Evolutionary conservation across 2,113 vertebrate species (phyloP).

Genomic region (Struthio camelus): DNA sequence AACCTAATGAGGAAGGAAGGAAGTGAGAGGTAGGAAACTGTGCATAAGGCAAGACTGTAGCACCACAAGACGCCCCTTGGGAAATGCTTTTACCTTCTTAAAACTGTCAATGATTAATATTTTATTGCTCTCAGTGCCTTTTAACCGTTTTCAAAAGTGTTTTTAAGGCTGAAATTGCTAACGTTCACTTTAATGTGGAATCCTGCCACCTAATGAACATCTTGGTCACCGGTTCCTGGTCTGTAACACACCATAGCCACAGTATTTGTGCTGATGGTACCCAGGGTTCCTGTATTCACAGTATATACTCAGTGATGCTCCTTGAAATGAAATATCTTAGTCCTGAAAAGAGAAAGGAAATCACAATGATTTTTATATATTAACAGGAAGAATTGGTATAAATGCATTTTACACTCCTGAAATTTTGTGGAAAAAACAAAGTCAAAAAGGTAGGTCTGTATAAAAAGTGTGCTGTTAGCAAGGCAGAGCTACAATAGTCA

Average conservation of each 20-base stretch:
- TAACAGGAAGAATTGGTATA: background rate
- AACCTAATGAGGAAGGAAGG: constrained; percentile 78
- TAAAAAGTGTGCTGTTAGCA: background rate
- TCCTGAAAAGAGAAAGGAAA: background rate
- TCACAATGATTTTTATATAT: background rate
- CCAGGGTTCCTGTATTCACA: background rate
- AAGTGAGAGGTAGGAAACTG: constrained; percentile 71
- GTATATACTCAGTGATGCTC: background rate
- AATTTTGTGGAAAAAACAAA: background rate
- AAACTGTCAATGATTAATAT: constrained; percentile 62
- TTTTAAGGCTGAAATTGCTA: constrained; percentile 47
- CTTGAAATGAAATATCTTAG: background rate
- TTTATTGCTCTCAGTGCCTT: constrained; percentile 45
- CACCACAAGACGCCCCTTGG: constrained; percentile 47
- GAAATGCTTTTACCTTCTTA: constrained; percentile 54
- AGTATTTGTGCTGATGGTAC: background rate
- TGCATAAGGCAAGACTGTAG: constrained; percentile 49
- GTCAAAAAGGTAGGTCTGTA: background rate
- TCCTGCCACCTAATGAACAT: background rate
- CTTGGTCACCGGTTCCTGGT: background rate
- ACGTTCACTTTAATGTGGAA: constrained; percentile 14
- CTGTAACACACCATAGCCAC: background rate
- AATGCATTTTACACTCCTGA: background rate
- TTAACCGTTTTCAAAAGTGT: constrained; percentile 42
- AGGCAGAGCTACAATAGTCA: background rate